phyloP scores from a whole-genome alignment of 2,113 vertebrate genomes.

The Gasterosteus nipponicus region DNA sequence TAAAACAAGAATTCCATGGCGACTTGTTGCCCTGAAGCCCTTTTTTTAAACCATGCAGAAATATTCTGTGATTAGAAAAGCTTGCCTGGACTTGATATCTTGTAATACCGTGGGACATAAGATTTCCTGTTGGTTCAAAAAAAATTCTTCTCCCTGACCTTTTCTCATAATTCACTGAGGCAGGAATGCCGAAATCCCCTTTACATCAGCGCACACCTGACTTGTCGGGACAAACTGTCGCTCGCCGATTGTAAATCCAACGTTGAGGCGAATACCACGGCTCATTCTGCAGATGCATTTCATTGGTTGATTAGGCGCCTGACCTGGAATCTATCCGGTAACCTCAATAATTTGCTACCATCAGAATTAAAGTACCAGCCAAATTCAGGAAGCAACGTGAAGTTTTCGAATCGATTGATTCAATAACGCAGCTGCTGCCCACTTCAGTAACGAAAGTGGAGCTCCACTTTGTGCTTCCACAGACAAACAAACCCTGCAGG shows the following conservation, averaged over 20 bases:
- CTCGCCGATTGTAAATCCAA: constrained; percentile 20
- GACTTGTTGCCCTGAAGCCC: background rate
- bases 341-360: background rate
- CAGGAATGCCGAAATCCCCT: constrained; percentile 13
- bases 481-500: constrained; percentile 18
- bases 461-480: constrained; percentile 14
- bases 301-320: too few species aligned
- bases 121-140: background rate
- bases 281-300: background rate
- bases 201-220: background rate
- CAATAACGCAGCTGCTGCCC: background rate
- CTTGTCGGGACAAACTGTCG: constrained; percentile 32
- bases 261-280: background rate
- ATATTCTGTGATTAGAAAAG: background rate
- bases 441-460: constrained; percentile 20
- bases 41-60: constrained; percentile 5
- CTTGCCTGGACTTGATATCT: constrained; percentile 44
- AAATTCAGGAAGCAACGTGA: background rate
- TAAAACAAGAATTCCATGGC: background rate
- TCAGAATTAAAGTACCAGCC: background rate
- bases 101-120: constrained; percentile 1
- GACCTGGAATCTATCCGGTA: background rate
- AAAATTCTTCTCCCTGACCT: constrained; percentile 21
- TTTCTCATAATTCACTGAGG: constrained; percentile 8
- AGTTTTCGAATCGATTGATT: background rate